These are phyloP conservation scores for Rhysida immarginata DNA, from an alignment of 1,140 invertebrate species.

Conservation along the genomic window DNA sequence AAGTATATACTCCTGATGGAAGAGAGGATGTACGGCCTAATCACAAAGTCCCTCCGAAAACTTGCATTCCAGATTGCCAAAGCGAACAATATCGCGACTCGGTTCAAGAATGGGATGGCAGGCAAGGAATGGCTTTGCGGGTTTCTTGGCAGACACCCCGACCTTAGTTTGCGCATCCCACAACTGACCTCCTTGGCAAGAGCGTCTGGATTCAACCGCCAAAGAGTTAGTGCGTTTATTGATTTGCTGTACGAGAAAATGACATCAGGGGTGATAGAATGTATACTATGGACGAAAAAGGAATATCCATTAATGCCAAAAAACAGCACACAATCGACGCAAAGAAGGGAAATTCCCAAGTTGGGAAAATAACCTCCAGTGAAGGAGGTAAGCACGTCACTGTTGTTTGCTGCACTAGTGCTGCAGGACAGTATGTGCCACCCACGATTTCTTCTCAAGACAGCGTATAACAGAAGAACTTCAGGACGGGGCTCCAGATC, in stretches of 20 bases:
- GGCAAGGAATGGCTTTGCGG: background rate
- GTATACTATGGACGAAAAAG: conserved; percentile 27
- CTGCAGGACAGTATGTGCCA: conserved; percentile 1
- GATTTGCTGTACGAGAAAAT: background rate
- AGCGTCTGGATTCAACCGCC: background rate
- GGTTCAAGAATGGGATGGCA: background rate
- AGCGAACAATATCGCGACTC: background rate
- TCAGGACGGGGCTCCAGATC: background rate
- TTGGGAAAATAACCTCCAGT: background rate
- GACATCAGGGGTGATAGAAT: conserved; percentile 14
- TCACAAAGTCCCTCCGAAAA: background rate
- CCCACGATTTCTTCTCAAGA: conserved; percentile 9
- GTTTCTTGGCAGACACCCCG: background rate
- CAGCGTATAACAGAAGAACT: background rate
- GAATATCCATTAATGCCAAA: conserved; percentile 9
- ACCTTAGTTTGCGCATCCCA: background rate
- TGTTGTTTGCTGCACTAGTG: background rate
- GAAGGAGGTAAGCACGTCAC: background rate
- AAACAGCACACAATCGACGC: background rate
- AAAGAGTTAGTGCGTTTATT: background rate
- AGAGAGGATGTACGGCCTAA: background rate
- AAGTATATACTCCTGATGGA: background rate
- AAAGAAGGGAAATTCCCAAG: background rate
- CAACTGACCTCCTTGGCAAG: background rate
- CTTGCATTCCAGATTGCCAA: background rate